Conservation (phyloP, 2,888 invertebrate genomes). For the Nomada hirtipes region DNA sequence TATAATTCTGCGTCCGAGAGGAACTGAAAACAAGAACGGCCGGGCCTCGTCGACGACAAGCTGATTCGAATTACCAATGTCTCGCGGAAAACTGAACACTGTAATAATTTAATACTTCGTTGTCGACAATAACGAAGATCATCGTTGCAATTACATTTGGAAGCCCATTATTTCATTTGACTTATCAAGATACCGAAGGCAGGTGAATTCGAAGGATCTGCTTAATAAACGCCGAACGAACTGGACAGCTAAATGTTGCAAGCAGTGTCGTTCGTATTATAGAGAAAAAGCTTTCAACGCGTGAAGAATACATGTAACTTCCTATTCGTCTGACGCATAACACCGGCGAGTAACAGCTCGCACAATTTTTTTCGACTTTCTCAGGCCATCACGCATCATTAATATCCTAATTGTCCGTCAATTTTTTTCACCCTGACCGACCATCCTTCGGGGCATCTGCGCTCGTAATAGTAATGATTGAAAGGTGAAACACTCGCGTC, state of each 20-base stretch:
- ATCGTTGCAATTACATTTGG: neutral
- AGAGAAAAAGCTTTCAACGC: neutral
- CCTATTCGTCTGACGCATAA: neutral
- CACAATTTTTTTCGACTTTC: slow-evolving; percentile 36
- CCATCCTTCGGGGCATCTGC: slow-evolving; percentile 22
- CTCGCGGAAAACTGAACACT: neutral
- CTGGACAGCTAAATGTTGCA: neutral
- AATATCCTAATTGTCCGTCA: slow-evolving; percentile 61
- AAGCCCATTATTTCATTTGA: too few relatives aligned
- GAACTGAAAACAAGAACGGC: slow-evolving; percentile 34
- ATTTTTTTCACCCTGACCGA: slow-evolving; percentile 50
- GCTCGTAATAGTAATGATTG: slow-evolving; percentile 65
- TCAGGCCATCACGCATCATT: slow-evolving; percentile 52
- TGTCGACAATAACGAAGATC: neutral
- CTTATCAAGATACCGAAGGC: neutral
- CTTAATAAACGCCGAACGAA: neutral
- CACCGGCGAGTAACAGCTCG: neutral
- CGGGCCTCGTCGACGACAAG: slow-evolving; percentile 13
- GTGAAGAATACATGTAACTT: neutral
- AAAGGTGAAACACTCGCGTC: slow-evolving; percentile 67
- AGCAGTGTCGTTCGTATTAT: neutral
- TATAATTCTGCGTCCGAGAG: slow-evolving; percentile 26
- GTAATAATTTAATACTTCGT: neutral
- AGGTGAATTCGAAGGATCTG: neutral
- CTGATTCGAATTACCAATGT: slow-evolving; percentile 14